These are phyloP conservation scores for Rhabdophis nuchalis DNA, from an alignment of 2,797 vertebrate genomes.

Conservation along the genomic window DNA sequence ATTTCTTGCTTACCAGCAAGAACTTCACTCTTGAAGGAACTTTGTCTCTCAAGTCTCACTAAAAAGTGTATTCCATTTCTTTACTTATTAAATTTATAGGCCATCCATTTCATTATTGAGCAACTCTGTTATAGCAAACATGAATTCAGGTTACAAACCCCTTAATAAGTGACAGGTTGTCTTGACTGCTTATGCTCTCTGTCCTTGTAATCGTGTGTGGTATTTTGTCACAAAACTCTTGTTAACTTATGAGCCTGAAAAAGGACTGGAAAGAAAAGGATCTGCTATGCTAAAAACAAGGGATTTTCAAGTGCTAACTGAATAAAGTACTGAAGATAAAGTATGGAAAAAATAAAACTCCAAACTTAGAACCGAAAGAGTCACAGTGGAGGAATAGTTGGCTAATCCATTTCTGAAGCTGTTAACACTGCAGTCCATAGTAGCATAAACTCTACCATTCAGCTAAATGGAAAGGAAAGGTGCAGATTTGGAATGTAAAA, in stretches of 20 bases:
- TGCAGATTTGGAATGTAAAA: background rate
- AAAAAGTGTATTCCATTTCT: background rate
- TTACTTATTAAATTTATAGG: background rate
- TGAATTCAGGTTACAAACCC: background rate
- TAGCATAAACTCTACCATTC: background rate
- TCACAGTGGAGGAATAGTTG: background rate
- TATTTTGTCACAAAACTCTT: background rate
- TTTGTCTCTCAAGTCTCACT: background rate
- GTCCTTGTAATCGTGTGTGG: background rate
- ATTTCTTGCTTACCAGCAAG: background rate
- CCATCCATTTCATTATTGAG: background rate
- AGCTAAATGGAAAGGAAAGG: background rate
- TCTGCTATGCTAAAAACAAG: background rate
- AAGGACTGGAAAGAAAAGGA: background rate
- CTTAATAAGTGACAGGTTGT: background rate
- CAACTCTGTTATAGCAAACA: background rate
- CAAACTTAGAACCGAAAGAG: background rate
- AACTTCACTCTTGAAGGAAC: background rate
- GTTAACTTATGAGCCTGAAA: background rate
- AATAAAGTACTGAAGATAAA: background rate
- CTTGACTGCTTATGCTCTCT: background rate
- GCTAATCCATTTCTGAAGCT: background rate
- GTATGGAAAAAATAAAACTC: background rate
- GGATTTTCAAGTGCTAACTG: slow-evolving; percentile 21
- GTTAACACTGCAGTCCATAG: background rate